phyloP scores from a whole-genome alignment of 1,140 invertebrate genomes.

The Archivesica marissinica region DNA sequence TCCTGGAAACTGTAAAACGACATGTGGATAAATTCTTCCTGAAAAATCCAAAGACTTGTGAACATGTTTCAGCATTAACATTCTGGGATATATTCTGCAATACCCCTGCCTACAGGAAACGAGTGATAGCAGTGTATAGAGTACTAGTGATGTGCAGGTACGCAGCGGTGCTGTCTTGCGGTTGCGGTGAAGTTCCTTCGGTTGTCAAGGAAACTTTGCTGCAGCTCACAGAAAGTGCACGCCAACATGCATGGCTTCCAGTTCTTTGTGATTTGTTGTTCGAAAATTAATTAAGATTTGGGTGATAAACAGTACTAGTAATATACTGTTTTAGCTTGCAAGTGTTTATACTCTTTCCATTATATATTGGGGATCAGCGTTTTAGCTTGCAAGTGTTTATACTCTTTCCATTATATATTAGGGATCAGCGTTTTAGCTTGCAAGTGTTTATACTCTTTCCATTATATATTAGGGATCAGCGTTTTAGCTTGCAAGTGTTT shows the following conservation, averaged over 20 bases:
- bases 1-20: not conserved
- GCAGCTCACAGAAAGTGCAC: not conserved
- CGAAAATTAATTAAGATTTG: too few relatives aligned
- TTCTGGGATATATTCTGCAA: not conserved
- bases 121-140: not conserved
- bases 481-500: too few relatives aligned
- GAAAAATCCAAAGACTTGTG: not conserved
- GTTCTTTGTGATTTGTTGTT: not conserved
- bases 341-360: too few relatives aligned
- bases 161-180: not conserved
- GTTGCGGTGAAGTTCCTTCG: not conserved
- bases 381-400: too few relatives aligned
- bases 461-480: too few relatives aligned
- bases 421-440: too few relatives aligned
- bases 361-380: too few relatives aligned
- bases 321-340: too few relatives aligned
- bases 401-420: too few relatives aligned
- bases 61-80: not conserved
- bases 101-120: not conserved
- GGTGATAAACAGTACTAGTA: too few relatives aligned
- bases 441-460: too few relatives aligned
- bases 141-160: slow-evolving; percentile 5
- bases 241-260: not conserved
- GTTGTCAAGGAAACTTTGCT: not conserved
- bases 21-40: not conserved